Evolutionary conservation across 2,888 invertebrate genomes (phyloP).

Genomic region (Sycophila texana): DNA sequence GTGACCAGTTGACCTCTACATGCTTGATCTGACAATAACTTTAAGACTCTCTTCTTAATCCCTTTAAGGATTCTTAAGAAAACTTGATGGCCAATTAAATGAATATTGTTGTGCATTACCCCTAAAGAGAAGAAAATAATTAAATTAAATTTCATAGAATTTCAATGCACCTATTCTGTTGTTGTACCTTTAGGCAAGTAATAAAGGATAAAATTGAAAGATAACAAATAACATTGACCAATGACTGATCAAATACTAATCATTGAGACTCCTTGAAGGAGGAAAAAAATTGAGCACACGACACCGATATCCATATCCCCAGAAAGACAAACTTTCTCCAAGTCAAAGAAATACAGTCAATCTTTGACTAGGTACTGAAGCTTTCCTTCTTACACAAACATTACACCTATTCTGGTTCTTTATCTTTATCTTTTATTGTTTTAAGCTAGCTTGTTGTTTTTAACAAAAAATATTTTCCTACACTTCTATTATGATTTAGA

Average conservation of each 20-base stretch:
- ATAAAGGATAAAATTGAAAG: neutral
- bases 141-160: neutral
- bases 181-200: neutral
- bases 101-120: neutral
- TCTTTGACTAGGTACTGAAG: slow-evolving; percentile 33
- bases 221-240: slow-evolving; percentile 4
- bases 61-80: neutral
- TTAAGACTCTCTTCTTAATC: neutral
- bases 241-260: slow-evolving; percentile 31
- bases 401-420: neutral
- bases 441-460: no score
- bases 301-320: slow-evolving; percentile 52
- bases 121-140: no score
- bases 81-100: neutral
- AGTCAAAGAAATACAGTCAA: slow-evolving; percentile 35
- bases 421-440: neutral
- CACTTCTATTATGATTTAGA: no score
- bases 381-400: slow-evolving; percentile 24
- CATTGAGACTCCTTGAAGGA: slow-evolving; percentile 1
- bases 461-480: no score
- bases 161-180: neutral
- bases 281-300: slow-evolving; percentile 51
- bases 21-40: slow-evolving; percentile 14
- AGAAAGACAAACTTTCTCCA: slow-evolving; percentile 55
- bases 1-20: slow-evolving; percentile 22